These are phyloP conservation scores for Ommatoiulus sabulosus DNA, from an alignment of 2,888 invertebrate genomes.

Conservation along the genomic window DNA sequence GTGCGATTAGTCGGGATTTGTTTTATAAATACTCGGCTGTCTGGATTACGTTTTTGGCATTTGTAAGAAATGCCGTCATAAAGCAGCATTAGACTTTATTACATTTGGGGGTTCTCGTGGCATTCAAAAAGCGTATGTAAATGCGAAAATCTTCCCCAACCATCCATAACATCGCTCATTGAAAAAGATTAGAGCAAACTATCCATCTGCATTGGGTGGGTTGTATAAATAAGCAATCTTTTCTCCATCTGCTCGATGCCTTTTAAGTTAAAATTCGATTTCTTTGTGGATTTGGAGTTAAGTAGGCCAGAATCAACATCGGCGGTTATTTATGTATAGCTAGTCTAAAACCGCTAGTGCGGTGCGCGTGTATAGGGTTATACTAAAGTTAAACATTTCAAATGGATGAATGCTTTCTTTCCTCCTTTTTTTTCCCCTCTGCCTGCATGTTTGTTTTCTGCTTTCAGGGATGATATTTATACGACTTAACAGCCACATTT, in stretches of 20 bases:
- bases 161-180: background rate
- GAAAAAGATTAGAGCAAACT: background rate
- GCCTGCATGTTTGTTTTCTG: constrained; percentile 28
- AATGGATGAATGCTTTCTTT: constrained; percentile 28
- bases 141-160: background rate
- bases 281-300: constrained; percentile 16
- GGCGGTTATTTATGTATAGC: background rate
- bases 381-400: constrained; percentile 34
- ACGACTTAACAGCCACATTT: constrained; percentile 34
- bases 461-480: constrained; percentile 22
- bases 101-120: background rate
- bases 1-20: background rate
- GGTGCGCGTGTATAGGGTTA: background rate
- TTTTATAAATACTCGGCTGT: background rate
- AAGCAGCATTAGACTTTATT: background rate
- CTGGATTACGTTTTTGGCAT: background rate
- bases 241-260: background rate
- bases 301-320: constrained; percentile 27
- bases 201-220: background rate
- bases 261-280: constrained; percentile 28
- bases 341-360: constrained; percentile 11
- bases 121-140: background rate
- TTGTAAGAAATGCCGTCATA: background rate
- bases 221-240: constrained; percentile 1
- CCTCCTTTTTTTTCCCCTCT: background rate